Base-by-base conservation (phyloP, 1,140 invertebrate species). In the Tetranychus cinnabarinus region DNA sequence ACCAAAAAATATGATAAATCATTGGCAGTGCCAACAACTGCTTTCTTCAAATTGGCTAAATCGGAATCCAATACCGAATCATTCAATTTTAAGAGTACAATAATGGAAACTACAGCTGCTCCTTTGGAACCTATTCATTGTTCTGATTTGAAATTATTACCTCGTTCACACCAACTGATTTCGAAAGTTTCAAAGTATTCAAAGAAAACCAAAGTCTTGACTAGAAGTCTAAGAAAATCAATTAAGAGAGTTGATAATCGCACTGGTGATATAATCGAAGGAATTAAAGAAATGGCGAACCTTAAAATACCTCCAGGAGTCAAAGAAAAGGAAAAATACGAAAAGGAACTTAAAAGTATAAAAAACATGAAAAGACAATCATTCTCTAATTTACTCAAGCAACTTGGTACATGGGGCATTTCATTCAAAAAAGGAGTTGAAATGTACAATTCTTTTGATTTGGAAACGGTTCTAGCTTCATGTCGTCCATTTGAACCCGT, bases 311-410 rank as follows among this genome's bases (percentile, higher is more conserved):
- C 50, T 31, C 50, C 50, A n/a, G n/a, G 7, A 31, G 8, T 23
- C 7, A 52, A 52, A n/a, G 71, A 78, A 75, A 67, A 86, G 81
- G 76, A 79, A 72, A 66, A 89, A 82, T 86, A 88, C 71, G 83
- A 80, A 66, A 79, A 81, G 3, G 80, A 84, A 70, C 84, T 85
- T 0, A 70, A 72, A 64, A 66, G 71, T 69, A 82, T 91, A 46
- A 75, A 90, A 1, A 81, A 86, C 64, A 82, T 85, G 65, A 92
- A 92, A 70, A 80, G 84, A 39, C 81, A 85, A 72, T 81, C 81
- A 5, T 69, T 95, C 0, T 78, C 83, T 0, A 85, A 91, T 74
- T 75, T 92, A 34, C 93, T 91, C 68, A 86, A 85, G 68, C 74
- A 76, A 13, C 72, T 95, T 0, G 72, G 77, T 1, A 74, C 77